phyloP scores from a whole-genome alignment of 2,888 invertebrate species.

The Pristionchus fissidentatus region DNA sequence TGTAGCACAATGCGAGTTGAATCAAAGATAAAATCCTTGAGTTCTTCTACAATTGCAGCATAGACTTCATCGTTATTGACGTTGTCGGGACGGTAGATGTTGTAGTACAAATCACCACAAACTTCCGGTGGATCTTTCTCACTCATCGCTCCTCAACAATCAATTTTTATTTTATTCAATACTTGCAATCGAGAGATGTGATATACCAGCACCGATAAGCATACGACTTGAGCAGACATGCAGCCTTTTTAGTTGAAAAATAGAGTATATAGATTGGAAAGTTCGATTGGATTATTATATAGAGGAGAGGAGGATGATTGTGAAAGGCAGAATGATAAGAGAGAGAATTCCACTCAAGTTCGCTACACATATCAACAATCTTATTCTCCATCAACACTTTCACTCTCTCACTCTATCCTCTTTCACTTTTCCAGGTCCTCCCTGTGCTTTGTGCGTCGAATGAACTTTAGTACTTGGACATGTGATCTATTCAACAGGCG shows the following conservation, averaged over 20 bases:
- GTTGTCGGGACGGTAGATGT: conserved; percentile 58
- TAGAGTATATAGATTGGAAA: too few relatives aligned
- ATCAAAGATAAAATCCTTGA: conserved; percentile 60
- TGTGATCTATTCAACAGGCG: background rate
- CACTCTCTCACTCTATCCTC: conserved; percentile 43
- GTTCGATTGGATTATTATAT: background rate
- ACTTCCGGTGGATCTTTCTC: conserved; percentile 11
- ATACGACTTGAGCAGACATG: too few relatives aligned
- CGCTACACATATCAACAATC: background rate
- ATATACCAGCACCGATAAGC: too few relatives aligned
- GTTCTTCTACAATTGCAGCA: conserved; percentile 56
- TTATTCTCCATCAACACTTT: background rate
- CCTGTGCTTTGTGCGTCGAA: conserved; percentile 43
- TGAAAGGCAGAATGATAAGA: background rate
- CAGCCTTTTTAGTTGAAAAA: too few relatives aligned
- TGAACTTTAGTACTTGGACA: conserved; percentile 12
- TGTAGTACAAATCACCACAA: conserved; percentile 55
- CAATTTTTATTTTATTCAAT: background rate
- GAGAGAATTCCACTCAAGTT: background rate
- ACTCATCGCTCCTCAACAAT: background rate
- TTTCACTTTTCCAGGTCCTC: conserved; percentile 42
- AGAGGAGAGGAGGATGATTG: background rate
- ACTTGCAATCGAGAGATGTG: background rate
- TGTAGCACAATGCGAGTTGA: conserved; percentile 51
- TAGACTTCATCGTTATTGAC: conserved; percentile 57